Conservation (phyloP, 53 echinoderm and acorn worm genomes). For the Crossaster papposus region DNA sequence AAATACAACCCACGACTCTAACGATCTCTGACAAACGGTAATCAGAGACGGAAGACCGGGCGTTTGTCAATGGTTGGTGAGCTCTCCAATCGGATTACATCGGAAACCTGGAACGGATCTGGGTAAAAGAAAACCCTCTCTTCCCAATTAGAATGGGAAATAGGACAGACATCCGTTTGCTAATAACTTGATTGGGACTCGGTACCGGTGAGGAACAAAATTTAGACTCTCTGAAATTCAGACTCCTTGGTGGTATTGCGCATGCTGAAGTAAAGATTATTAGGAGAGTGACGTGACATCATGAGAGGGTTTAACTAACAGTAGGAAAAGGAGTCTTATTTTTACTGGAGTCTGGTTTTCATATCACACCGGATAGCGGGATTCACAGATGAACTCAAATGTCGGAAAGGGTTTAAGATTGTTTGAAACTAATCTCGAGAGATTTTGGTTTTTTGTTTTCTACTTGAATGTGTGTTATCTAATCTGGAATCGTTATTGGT, state of each 20-base stretch:
- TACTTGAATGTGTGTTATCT: neutral
- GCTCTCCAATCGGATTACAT: slow-evolving; percentile 9
- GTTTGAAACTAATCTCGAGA: neutral
- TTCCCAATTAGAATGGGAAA: neutral
- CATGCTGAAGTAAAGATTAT: too few species aligned
- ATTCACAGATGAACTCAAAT: neutral
- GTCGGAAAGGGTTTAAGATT: neutral
- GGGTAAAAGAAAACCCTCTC: neutral
- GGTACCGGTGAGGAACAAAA: neutral
- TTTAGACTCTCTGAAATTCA: too few species aligned
- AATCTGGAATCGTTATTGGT: too few species aligned
- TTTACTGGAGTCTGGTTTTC: too few species aligned
- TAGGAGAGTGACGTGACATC: too few species aligned
- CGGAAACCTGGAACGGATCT: neutral
- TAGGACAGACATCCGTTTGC: neutral
- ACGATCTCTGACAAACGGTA: slow-evolving; percentile 1
- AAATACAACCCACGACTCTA: neutral
- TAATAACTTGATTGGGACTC: neutral
- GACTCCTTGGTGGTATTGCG: too few species aligned
- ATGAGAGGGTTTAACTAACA: too few species aligned
- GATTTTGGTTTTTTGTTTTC: neutral
- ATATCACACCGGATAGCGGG: too few species aligned
- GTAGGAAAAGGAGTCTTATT: too few species aligned
- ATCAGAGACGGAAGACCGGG: neutral
- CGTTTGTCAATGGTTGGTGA: neutral